phyloP scores from a whole-genome alignment of 2,888 invertebrate genomes.

The Drosophila flavopinicola region DNA sequence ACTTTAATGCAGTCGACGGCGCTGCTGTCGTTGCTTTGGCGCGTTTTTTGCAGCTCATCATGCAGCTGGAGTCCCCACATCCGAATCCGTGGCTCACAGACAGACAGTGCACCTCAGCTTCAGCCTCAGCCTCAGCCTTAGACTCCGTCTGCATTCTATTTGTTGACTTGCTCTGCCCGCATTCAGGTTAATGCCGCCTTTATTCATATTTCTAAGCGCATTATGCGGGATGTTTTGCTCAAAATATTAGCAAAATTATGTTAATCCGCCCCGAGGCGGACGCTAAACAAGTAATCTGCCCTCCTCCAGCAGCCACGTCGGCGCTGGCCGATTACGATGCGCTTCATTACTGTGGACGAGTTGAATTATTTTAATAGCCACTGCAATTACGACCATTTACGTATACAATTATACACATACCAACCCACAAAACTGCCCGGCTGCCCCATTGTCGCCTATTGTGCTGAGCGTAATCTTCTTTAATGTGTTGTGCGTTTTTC shows the following conservation, averaged over 20 bases:
- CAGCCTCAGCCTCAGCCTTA: not conserved
- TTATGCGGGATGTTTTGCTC: slow-evolving; percentile 51
- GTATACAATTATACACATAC: slow-evolving; percentile 24
- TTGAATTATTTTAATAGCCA: slow-evolving; percentile 66
- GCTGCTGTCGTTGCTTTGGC: slow-evolving; percentile 32
- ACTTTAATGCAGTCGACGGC: slow-evolving; percentile 70
- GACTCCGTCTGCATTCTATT: slow-evolving; percentile 24
- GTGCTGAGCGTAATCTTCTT: slow-evolving; percentile 14
- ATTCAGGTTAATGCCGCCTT: slow-evolving; percentile 70
- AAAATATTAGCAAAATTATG: slow-evolving; percentile 68
- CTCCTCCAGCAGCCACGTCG: slow-evolving; percentile 7
- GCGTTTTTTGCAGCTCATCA: slow-evolving; percentile 63
- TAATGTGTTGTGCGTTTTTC: slow-evolving; percentile 25
- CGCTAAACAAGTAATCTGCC: slow-evolving; percentile 31
- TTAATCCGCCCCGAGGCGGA: slow-evolving; percentile 49
- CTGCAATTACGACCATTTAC: slow-evolving; percentile 55
- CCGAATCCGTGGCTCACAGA: slow-evolving; percentile 33
- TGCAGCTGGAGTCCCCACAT: slow-evolving; percentile 45
- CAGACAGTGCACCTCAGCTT: slow-evolving; percentile 34
- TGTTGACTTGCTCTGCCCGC: slow-evolving; percentile 22
- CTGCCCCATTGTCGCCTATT: slow-evolving; percentile 18
- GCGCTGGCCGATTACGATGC: slow-evolving; percentile 24
- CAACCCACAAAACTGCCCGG: slow-evolving; percentile 2
- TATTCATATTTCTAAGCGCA: slow-evolving; percentile 71
- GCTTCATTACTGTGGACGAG: slow-evolving; percentile 37